Base-by-base conservation (phyloP, 2,888 invertebrate species). In the Drosophila birchii region DNA sequence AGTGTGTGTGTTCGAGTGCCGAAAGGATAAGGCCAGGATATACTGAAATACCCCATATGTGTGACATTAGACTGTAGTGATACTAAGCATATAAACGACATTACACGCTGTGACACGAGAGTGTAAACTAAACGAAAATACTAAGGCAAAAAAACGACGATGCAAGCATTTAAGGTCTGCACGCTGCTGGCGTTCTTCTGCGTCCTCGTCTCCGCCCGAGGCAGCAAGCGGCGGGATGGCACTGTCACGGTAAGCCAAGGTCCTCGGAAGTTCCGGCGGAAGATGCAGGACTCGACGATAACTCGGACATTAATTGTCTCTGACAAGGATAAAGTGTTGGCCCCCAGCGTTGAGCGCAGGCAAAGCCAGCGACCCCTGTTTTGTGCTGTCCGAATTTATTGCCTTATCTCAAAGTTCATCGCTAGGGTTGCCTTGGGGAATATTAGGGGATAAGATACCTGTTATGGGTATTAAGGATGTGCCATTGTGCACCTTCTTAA, bases 221-320 rank as follows among this genome's bases (percentile, higher is more conserved):
- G 90, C 56, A 90, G 67, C 66, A 68, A 68, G 54, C 54, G 64
- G 12, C 39, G 67, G 55, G 67, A 87, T 72, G 90, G 91, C 63
- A 88, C 90, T 32, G 86, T 90, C 36, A 89, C 90, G 91, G 92
- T 92, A 91, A 91, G 81, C 20, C 54, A 60, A 20, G n/a, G 54
- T 34, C 54, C 54, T 14, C 20, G 34, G 47, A 36, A 34, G 14
- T 18, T 34, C 53, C 36, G 16, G 32, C 47, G 41, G 51, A 45
- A 53, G 36, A n/a, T 18, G 45, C n/a, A 18, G 23, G 32, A 39
- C 9, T 36, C n/a, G 29, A 29, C 36, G 55, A 54, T 43, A 69
- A 36, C 45, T 20, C 20, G 16, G 55, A 26, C 55, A 55, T 61
- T 61, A 55, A 44, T 55, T 55, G 61, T 43, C 61, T 16, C 36